Base-by-base conservation (phyloP, 1,140 invertebrate genomes). In the Brachionus asplanchnoidis region DNA sequence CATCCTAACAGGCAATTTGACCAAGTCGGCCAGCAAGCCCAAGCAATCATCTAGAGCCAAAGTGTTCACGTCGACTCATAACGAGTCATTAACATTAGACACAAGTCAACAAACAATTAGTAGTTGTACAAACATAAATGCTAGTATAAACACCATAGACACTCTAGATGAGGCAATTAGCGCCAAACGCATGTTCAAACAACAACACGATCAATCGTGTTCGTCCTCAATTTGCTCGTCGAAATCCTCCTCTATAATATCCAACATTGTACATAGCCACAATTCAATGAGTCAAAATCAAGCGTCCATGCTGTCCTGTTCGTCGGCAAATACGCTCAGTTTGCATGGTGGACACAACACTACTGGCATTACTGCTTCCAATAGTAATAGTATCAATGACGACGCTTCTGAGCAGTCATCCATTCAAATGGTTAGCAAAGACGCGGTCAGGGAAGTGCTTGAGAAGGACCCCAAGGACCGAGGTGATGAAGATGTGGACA, bases 381-480 rank as follows among this genome's bases (percentile, higher is more conserved):
- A 44, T 77, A 77, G 73, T 12, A 77, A 77, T 53, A 77, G 73
- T n/a, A 77, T 77, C 8, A 77, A 77, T 46, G 73, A 77, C 46
- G 73, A 77, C n/a, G 73, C 42, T 11, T 77, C 73, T 1, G 26
- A 84, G 65, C 65, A 73, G 36, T 84, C 60, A 23, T 84, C 32
- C 14, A 40, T 77, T 11, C 77, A 80, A 80, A 80, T 80, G 77
- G 44, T 77, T 20, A 70, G 26, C 20, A 92, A 95, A 75, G 97
- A 99, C 91, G 94, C 94, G 68, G 96, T 99, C 2, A 91, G 97
- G 85, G 97, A 99, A 90, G 98, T 97, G 88, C 91, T 99, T 75
- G 96, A 99, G 88, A 99, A 98, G 91, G 95, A 98, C 89, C 96
- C 97, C 7, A 93, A 93, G 66, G 95, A 98, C 86, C 91, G 97